Base-by-base conservation (phyloP, 2,113 vertebrate species). In the Halichoeres trimaculatus region DNA sequence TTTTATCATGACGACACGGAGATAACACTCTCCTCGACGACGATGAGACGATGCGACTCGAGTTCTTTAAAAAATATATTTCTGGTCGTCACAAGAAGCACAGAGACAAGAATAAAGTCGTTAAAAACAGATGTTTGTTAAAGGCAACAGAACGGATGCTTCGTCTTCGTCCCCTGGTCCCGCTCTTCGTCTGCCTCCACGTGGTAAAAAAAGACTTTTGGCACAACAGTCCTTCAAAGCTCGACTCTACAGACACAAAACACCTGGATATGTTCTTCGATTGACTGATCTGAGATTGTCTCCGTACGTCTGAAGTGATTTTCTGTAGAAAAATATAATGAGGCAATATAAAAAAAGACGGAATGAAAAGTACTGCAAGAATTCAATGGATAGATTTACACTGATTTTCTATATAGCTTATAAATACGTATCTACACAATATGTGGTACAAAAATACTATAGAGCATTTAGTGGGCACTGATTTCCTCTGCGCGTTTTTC, bases 341-440 rank as follows among this genome's bases (percentile, higher is more conserved):
- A 95, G 89, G 92, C 92, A 85, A 90, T 95, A 85, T 95, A 94
- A 84, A 88, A 84, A 84, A 85, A 90, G 84, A 88, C 73, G 87
- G 85, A 92, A 89, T 85, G 88, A 85, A 93, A 93, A 94, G 94
- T 94, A 95, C 91, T 94, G 95, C 95, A 96, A 96, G 94, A 94
- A 93, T 94, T 95, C 93, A 95, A 87, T 79, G 85, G 92, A 93
- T 86, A 94, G 78, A 95, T 96, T 95, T 95, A 96, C 94, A 95
- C 93, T 89, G 92, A 89, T 93, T 94, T 94, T 94, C 94, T 93
- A 94, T 91, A 93, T 95, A 93, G 95, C 94, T 98, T 94, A 97
- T 96, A 97, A 97, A 97, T 95, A 96, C 74, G 91, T 70, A 95
- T 95, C 95, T 96, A 95, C 94, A 95, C 94, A 92, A 94, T 90